A percentile compares a stretch with the other conserved stretches of the same genome.
Conservation (phyloP, 2,797 vertebrate genomes). For the Nyctalus aviator region DNA sequence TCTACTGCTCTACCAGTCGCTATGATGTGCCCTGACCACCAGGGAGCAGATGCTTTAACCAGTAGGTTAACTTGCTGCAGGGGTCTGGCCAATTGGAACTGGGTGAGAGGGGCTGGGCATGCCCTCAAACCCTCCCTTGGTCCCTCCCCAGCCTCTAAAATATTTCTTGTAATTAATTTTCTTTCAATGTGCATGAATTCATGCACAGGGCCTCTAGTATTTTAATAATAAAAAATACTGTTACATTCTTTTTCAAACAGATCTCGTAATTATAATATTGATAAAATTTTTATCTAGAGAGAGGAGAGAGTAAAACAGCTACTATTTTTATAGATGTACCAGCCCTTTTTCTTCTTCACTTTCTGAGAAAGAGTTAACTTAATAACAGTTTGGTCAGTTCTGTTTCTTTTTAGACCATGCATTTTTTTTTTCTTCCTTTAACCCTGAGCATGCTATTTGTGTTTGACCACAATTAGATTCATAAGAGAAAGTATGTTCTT, state of each 20-base stretch:
- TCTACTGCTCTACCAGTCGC: no score
- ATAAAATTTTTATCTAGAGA: conserved; percentile 51
- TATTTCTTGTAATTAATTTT: no score
- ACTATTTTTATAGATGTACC: background rate
- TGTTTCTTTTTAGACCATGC: conserved; percentile 34
- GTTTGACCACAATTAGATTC: background rate
- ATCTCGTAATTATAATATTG: conserved; percentile 51
- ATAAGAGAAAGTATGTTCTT: background rate
- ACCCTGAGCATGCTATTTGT: background rate
- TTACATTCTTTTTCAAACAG: conserved; percentile 12
- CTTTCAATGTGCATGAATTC: no score
- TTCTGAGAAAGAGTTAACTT: conserved; percentile 59
- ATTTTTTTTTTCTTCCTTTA: conserved; percentile 6
- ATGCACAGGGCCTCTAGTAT: background rate
- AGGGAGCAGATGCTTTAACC: no score
- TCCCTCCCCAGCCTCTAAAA: no score
- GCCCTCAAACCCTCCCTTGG: no score
- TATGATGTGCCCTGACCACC: no score
- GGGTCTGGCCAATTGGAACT: no score
- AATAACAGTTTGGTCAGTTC: conserved; percentile 42
- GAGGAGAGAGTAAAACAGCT: conserved; percentile 19
- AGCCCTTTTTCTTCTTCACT: background rate
- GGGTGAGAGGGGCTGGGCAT: no score
- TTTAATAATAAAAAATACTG: background rate
- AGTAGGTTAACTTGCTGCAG: no score